Conservation (phyloP, 2,797 vertebrate genomes). For the Crocodylus rhombifer region DNA sequence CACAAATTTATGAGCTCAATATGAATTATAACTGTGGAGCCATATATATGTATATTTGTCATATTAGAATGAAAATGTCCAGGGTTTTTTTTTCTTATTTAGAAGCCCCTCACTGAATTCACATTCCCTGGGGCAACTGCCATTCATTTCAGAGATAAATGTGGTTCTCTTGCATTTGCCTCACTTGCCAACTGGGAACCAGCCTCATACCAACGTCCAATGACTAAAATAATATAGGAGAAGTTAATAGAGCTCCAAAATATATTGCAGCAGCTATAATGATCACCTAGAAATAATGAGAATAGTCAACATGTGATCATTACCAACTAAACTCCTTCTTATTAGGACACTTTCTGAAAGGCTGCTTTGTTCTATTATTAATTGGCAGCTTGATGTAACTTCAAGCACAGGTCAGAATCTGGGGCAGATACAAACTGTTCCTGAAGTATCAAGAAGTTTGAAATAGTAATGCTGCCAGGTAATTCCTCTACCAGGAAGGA, state of each 20-base stretch:
- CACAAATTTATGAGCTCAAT: too few species aligned
- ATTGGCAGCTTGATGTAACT: not conserved
- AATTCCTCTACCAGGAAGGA: constrained; percentile 27
- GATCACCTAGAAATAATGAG: not conserved
- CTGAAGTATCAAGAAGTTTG: constrained; percentile 1
- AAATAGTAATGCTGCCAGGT: constrained; percentile 9
- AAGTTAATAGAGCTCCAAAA: not conserved
- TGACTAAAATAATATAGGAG: not conserved
- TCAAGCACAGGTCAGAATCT: constrained; percentile 22
- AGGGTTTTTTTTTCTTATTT: too few species aligned
- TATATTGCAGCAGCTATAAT: not conserved
- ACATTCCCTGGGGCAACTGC: not conserved
- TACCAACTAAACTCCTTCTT: not conserved
- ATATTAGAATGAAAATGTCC: too few species aligned
- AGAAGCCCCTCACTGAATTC: not conserved
- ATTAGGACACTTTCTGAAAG: not conserved
- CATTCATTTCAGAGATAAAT: not conserved
- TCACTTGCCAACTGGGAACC: not conserved
- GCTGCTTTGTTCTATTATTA: not conserved
- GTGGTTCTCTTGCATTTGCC: not conserved
- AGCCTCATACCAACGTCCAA: not conserved
- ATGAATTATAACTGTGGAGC: too few species aligned
- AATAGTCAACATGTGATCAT: not conserved
- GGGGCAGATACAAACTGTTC: constrained; percentile 8
- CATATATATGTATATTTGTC: too few species aligned